Evolutionary conservation across 2,888 invertebrate species (phyloP).

Genomic region (Cataglyphis albicans): DNA sequence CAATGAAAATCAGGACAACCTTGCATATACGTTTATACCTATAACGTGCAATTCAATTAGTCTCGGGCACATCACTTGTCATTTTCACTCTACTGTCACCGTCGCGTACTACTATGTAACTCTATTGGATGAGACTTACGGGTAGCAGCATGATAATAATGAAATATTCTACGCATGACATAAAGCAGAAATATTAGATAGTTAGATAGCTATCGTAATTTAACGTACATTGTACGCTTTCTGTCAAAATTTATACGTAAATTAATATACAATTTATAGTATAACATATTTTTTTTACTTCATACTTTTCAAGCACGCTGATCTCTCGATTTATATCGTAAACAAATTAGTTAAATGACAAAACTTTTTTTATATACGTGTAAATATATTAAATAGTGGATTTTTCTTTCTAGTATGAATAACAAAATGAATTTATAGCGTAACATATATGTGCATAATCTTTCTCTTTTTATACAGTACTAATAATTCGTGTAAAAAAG

Average conservation of each 20-base stretch:
- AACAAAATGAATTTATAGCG: background rate
- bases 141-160: slow-evolving; percentile 3
- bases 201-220: background rate
- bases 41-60: slow-evolving; percentile 39
- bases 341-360: background rate
- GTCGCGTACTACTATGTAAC: slow-evolving; percentile 16
- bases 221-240: background rate
- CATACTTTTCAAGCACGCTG: slow-evolving; percentile 1
- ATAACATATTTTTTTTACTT: background rate
- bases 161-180: slow-evolving; percentile 35
- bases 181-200: slow-evolving; percentile 11
- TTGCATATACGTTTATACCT: background rate
- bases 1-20: slow-evolving; percentile 28
- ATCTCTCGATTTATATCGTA: background rate
- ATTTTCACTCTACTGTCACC: slow-evolving; percentile 40
- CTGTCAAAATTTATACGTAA: background rate
- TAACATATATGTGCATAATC: background rate
- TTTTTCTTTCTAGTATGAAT: background rate
- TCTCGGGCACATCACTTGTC: slow-evolving; percentile 43
- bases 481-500: background rate
- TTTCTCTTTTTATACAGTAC: background rate
- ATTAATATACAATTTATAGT: background rate
- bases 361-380: background rate
- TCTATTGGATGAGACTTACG: slow-evolving; percentile 25
- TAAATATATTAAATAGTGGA: background rate